These are phyloP conservation scores for Lepilemur ruficaudatus DNA, from an alignment of 2,797 vertebrate species.

Conservation along the genomic window DNA sequence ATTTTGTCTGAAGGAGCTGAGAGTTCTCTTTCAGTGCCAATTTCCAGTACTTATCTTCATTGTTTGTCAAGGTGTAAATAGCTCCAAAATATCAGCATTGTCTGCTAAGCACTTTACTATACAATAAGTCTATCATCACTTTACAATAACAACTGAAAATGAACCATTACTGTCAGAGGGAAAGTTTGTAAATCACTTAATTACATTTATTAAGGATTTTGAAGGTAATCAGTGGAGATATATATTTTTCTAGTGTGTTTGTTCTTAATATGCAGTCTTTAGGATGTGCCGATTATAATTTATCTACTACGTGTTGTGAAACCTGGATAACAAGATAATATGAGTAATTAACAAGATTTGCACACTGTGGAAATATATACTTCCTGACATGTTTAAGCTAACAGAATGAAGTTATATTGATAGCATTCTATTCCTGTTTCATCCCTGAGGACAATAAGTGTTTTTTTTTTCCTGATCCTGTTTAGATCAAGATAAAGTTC, in stretches of 20 bases:
- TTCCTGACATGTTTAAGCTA: constrained; percentile 67
- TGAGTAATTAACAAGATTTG: constrained; percentile 80
- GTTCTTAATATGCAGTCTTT: constrained; percentile 71
- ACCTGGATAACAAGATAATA: constrained; percentile 75
- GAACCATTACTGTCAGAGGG: constrained; percentile 72
- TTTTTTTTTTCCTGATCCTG: constrained; percentile 39
- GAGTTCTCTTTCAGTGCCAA: constrained; percentile 5
- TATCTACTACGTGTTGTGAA: constrained; percentile 79
- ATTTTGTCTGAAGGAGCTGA: neutral
- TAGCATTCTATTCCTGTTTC: constrained; percentile 61
- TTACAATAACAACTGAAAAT: constrained; percentile 77
- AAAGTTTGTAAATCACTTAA: constrained; percentile 80
- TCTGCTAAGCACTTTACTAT: constrained; percentile 72
- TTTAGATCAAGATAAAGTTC: constrained; percentile 59
- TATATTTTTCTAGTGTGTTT: constrained; percentile 74
- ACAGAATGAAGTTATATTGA: neutral
- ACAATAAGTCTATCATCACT: constrained; percentile 68
- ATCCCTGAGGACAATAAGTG: constrained; percentile 50
- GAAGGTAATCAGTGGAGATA: constrained; percentile 74
- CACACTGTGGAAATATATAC: constrained; percentile 64
- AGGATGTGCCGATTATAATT: constrained; percentile 74
- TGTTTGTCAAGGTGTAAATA: constrained; percentile 54
- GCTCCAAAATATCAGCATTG: constrained; percentile 24
- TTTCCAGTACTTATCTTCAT: neutral
- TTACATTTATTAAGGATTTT: constrained; percentile 75